Conservation (phyloP, 2,113 vertebrate species). For the Hemibates koningsi region DNA sequence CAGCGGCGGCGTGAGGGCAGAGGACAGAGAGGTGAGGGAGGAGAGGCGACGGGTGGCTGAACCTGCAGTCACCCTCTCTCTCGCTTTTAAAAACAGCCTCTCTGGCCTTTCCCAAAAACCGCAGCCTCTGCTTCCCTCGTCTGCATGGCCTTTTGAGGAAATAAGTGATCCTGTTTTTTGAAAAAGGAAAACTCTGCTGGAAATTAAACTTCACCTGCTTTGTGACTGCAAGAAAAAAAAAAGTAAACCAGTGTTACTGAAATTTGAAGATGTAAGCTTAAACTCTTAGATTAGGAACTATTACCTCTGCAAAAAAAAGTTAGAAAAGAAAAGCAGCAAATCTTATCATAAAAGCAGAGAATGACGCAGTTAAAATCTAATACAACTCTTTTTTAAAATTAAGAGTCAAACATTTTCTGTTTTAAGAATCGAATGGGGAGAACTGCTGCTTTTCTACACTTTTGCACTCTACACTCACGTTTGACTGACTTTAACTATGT, state of each 20-base stretch:
- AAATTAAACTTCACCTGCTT: not conserved
- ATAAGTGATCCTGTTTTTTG: not conserved
- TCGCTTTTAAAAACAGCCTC: not conserved
- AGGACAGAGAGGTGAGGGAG: not conserved
- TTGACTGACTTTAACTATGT: not conserved
- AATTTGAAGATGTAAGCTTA: not conserved
- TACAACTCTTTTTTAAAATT: fast-evolving
- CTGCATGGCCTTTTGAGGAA: not conserved
- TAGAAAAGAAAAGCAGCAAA: not conserved
- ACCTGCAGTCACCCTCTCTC: slow-evolving; percentile 79
- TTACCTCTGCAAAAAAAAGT: not conserved
- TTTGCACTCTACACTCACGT: not conserved
- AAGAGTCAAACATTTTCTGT: not conserved
- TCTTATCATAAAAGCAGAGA: not conserved
- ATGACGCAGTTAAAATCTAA: not conserved
- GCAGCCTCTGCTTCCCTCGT: not conserved
- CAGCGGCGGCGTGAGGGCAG: not conserved
- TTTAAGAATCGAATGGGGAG: not conserved
- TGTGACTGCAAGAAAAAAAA: not conserved
- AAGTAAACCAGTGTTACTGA: not conserved
- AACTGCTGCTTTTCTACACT: not conserved
- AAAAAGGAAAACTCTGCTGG: not conserved
- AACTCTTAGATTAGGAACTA: not conserved
- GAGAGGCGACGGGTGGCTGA: slow-evolving; percentile 66
- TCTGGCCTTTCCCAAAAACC: not conserved